Conservation (phyloP, 2,113 vertebrate genomes). For the Plectropomus leopardus region DNA sequence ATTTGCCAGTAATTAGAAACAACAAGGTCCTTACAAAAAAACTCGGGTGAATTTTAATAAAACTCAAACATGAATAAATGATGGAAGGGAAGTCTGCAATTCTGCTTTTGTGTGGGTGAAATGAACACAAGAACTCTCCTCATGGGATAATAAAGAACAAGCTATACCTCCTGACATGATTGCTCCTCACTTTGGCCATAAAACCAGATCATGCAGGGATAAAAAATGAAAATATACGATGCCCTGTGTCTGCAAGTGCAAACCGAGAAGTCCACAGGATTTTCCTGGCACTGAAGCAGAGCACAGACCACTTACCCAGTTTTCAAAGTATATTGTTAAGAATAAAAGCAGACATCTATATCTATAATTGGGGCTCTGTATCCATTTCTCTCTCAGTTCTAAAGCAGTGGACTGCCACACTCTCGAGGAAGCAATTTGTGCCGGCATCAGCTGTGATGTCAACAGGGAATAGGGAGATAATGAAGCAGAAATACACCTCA, state of each 20-base stretch:
- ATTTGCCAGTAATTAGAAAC: constrained; percentile 8
- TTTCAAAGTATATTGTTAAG: constrained; percentile 41
- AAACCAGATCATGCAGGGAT: constrained; percentile 3
- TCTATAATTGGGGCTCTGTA: constrained; percentile 44
- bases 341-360: constrained; percentile 48
- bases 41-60: constrained; percentile 57
- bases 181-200: neutral
- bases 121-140: constrained; percentile 9
- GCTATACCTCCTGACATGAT: neutral
- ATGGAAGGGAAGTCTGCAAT: constrained; percentile 32
- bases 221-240: neutral
- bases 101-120: constrained; percentile 29
- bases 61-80: constrained; percentile 55
- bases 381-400: constrained; percentile 29
- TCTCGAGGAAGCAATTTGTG: constrained; percentile 49
- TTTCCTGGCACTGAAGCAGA: constrained; percentile 20
- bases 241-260: neutral
- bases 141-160: neutral
- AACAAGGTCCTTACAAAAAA: constrained; percentile 26
- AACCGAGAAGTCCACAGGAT: constrained; percentile 5
- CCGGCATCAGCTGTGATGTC: constrained; percentile 49
- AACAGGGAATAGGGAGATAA: constrained; percentile 43
- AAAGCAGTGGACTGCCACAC: constrained; percentile 27
- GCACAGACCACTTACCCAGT: constrained; percentile 25
- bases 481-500: constrained; percentile 46